phyloP scores from a whole-genome alignment of 1,140 invertebrate species.

The Zophobas morio region DNA sequence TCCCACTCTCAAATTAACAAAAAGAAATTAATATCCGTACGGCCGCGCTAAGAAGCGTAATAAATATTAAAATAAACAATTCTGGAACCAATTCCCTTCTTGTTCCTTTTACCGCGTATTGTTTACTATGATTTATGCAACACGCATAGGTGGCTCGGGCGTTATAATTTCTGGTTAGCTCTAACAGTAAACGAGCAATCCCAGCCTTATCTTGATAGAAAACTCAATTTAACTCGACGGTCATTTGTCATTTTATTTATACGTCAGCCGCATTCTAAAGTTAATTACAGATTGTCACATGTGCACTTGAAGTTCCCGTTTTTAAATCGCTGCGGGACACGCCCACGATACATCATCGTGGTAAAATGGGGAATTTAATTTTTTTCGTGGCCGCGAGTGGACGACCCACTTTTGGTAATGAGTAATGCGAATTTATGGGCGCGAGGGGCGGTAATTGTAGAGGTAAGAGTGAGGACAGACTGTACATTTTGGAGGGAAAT shows the following conservation, averaged over 20 bases:
- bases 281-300: slow-evolving; percentile 46
- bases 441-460: no score
- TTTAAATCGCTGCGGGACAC: slow-evolving; percentile 22
- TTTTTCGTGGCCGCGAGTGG: no score
- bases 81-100: slow-evolving; percentile 27
- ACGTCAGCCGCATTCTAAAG: slow-evolving; percentile 44
- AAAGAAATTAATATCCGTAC: slow-evolving; percentile 33
- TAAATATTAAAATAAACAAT: slow-evolving; percentile 43
- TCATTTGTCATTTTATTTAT: slow-evolving; percentile 47
- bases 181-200: slow-evolving; percentile 6
- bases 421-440: no score
- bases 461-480: no score
- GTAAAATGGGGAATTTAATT: no score
- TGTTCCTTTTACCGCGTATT: neutral
- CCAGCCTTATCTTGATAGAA: slow-evolving; percentile 48
- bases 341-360: slow-evolving; percentile 8
- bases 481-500: no score
- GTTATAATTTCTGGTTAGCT: slow-evolving; percentile 31
- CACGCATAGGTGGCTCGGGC: slow-evolving; percentile 23
- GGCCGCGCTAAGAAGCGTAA: neutral
- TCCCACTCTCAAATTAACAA: slow-evolving; percentile 31
- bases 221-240: slow-evolving; percentile 42
- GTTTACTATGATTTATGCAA: slow-evolving; percentile 33
- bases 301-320: slow-evolving; percentile 34
- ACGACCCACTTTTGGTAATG: no score